A percentile compares a stretch with the other conserved stretches of the same genome.
phyloP scores from a whole-genome alignment of 2,888 invertebrate species.

The Syrphus vitripennis region DNA sequence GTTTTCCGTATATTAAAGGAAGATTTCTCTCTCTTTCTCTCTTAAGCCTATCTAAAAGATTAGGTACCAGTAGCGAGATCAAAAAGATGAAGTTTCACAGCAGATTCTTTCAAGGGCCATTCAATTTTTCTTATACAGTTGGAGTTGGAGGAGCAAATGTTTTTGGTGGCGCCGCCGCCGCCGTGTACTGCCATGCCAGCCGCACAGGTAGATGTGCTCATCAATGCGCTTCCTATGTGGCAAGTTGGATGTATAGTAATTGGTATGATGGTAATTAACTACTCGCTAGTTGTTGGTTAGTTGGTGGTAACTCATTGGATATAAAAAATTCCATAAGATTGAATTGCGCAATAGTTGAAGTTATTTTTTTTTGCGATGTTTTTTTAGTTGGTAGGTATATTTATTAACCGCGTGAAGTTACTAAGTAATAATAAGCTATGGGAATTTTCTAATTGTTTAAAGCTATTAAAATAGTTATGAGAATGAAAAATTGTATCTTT shows the following conservation, averaged over 20 bases:
- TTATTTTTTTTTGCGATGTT: not conserved
- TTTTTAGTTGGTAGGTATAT: not conserved
- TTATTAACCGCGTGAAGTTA: not conserved
- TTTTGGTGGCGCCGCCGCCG: not conserved
- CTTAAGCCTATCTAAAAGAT: not conserved
- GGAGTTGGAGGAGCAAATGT: not conserved
- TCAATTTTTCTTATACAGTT: not conserved
- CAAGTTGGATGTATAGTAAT: slow-evolving; percentile 13
- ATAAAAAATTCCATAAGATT: slow-evolving; percentile 50
- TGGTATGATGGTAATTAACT: slow-evolving; percentile 51
- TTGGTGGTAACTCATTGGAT: slow-evolving; percentile 51
- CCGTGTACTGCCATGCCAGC: too few relatives aligned
- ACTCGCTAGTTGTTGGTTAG: not conserved
- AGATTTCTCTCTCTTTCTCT: too few relatives aligned
- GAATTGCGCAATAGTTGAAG: slow-evolving; percentile 37
- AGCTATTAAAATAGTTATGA: not conserved
- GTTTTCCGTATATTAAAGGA: slow-evolving; percentile 4
- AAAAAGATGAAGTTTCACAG: not conserved
- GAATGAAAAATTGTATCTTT: not conserved
- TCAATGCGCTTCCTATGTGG: slow-evolving; percentile 50
- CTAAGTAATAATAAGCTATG: not conserved
- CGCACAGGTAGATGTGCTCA: not conserved
- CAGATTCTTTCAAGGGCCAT: slow-evolving; percentile 29
- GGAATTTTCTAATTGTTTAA: slow-evolving; percentile 3
- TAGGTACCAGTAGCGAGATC: not conserved